These are phyloP conservation scores for Lordiphosa mommai DNA, from an alignment of 1,140 invertebrate species.

Conservation along the genomic window DNA sequence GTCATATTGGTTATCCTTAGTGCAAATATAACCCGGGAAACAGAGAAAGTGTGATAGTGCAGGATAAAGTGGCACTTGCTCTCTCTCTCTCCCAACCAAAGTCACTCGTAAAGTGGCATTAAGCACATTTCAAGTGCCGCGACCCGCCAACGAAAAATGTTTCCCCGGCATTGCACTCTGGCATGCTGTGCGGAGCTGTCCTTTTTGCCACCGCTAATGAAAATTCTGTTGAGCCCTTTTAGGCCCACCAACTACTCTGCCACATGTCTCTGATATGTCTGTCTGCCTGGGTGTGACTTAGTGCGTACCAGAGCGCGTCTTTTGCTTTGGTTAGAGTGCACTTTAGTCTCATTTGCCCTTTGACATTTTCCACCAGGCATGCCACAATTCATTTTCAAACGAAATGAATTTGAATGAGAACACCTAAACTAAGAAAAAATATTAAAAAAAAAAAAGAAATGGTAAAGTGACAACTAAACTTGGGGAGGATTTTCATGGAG, in stretches of 20 bases:
- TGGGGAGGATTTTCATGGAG: too few relatives aligned
- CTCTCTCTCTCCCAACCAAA: slow-evolving; percentile 66
- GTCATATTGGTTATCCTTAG: slow-evolving; percentile 55
- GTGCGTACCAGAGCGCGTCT: slow-evolving; percentile 23
- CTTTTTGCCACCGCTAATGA: slow-evolving; percentile 54
- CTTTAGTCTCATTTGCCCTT: slow-evolving; percentile 53
- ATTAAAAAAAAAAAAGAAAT: too few relatives aligned
- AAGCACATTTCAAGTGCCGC: slow-evolving; percentile 71
- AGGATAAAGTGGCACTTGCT: slow-evolving; percentile 68
- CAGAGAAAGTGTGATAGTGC: slow-evolving; percentile 21
- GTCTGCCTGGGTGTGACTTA: slow-evolving; percentile 14
- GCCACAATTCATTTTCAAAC: slow-evolving; percentile 56
- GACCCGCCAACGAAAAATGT: slow-evolving; percentile 47
- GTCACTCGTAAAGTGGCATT: slow-evolving; percentile 76
- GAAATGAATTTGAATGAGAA: slow-evolving; percentile 33
- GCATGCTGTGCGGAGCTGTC: slow-evolving; percentile 10
- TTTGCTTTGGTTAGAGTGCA: slow-evolving; percentile 38
- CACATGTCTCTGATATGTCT: slow-evolving; percentile 45
- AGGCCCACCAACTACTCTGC: slow-evolving; percentile 45
- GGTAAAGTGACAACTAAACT: background rate
- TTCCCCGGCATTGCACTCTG: slow-evolving; percentile 35
- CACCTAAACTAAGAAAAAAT: too few relatives aligned
- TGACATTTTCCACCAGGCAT: slow-evolving; percentile 38
- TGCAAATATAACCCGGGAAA: background rate
- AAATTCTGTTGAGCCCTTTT: slow-evolving; percentile 72